A percentile compares a stretch with the other conserved stretches of the same genome.
These are phyloP conservation scores for Heliocidaris tuberculata DNA, from an alignment of 35 echinoderm and acorn worm genomes.

Conservation along the genomic window DNA sequence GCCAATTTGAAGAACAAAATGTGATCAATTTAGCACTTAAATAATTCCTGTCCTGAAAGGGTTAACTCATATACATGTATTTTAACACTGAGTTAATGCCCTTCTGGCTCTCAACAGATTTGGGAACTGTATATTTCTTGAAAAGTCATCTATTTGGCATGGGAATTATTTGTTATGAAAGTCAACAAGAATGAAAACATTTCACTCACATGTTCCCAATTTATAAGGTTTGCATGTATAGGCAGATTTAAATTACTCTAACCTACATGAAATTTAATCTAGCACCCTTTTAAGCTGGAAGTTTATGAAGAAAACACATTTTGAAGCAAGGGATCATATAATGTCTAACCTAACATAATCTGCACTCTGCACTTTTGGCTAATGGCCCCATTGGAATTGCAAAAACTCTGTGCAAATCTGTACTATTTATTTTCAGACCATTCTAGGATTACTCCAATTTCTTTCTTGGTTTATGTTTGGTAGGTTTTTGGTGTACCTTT, in stretches of 20 bases:
- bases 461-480: neutral
- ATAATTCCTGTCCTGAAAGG: too few species aligned
- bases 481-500: slow-evolving; percentile 61
- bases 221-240: neutral
- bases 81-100: too few species aligned
- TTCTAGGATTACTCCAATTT: neutral
- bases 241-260: neutral
- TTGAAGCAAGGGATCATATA: neutral
- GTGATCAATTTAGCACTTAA: too few species aligned
- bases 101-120: too few species aligned
- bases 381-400: slow-evolving; percentile 1
- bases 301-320: neutral
- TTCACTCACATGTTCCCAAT: neutral
- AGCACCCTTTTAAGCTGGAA: neutral
- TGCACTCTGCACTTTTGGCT: neutral
- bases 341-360: neutral
- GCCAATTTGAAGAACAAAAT: too few species aligned
- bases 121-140: too few species aligned
- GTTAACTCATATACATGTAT: too few species aligned
- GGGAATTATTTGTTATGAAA: neutral
- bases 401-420: slow-evolving; percentile 11
- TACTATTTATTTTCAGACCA: neutral
- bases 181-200: too few species aligned
- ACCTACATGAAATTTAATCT: neutral
- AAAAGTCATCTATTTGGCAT: neutral